phyloP scores from a whole-genome alignment of 2,797 vertebrate genomes.

The Dryobates pubescens region DNA sequence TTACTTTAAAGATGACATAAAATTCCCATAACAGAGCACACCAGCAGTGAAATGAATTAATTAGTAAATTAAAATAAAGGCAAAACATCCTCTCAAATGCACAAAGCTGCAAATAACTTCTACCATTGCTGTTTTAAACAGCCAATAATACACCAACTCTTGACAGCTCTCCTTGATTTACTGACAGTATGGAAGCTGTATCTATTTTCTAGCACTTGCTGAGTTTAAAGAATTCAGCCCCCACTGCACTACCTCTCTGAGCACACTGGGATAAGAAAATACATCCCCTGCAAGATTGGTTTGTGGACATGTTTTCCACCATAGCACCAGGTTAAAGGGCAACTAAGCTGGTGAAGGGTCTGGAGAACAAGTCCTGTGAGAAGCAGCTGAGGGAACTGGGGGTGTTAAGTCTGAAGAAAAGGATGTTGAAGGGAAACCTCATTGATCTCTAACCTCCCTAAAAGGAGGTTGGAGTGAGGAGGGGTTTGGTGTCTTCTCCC shows the following conservation, averaged over 20 bases:
- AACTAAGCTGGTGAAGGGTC: too few relatives aligned
- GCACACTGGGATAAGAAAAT: not conserved
- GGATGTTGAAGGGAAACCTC: too few relatives aligned
- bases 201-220: not conserved
- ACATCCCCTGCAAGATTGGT: fast-evolving
- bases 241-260: not conserved
- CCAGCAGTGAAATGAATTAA: slow-evolving; percentile 39
- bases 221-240: not conserved
- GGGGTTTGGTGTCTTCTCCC: too few relatives aligned
- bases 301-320: not conserved
- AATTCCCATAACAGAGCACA: not conserved
- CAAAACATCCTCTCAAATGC: not conserved
- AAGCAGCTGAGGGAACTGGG: too few relatives aligned
- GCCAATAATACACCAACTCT: slow-evolving; percentile 2
- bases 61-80: slow-evolving; percentile 44
- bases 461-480: too few relatives aligned
- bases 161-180: slow-evolving; percentile 37
- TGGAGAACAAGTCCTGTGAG: too few relatives aligned
- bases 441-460: too few relatives aligned
- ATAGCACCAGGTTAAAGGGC: too few relatives aligned
- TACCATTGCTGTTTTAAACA: slow-evolving; percentile 31
- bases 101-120: slow-evolving; percentile 40
- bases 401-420: too few relatives aligned
- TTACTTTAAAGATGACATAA: slow-evolving; percentile 53
- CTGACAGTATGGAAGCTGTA: not conserved